These are phyloP conservation scores for Leucoraja ocellata DNA, from an alignment of 2,797 vertebrate genomes.

Conservation along the genomic window DNA sequence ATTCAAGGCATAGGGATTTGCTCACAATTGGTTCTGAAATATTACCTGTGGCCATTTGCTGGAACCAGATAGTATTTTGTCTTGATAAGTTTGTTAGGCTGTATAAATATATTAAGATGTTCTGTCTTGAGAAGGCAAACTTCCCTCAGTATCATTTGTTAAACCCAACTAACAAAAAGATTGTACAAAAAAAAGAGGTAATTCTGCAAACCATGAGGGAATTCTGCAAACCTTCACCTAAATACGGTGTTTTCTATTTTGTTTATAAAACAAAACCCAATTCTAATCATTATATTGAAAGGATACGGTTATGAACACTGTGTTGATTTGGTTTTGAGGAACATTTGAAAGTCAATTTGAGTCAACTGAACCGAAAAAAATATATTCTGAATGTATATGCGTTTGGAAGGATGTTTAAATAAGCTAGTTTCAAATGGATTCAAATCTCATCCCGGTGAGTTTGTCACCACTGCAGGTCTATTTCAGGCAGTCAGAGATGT, in stretches of 20 bases:
- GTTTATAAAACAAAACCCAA: neutral
- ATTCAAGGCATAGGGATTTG: too few species aligned
- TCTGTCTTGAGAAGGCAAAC: neutral
- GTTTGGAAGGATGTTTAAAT: slow-evolving; percentile 19
- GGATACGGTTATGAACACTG: neutral
- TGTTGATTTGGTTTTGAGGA: slow-evolving; percentile 19
- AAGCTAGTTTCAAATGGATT: slow-evolving; percentile 17
- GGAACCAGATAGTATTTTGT: neutral
- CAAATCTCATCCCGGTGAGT: neutral
- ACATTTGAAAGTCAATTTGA: slow-evolving; percentile 5
- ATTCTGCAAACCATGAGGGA: neutral
- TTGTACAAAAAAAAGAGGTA: neutral
- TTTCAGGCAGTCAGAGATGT: neutral
- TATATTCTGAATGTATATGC: neutral
- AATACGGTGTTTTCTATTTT: neutral
- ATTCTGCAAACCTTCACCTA: neutral
- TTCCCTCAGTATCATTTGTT: neutral
- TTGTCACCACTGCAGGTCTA: neutral
- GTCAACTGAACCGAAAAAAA: slow-evolving; percentile 18
- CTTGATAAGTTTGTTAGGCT: neutral
- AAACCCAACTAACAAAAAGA: neutral
- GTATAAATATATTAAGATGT: neutral
- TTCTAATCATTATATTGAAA: neutral
- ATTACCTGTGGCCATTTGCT: neutral
- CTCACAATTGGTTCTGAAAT: neutral